These are phyloP conservation scores for Hydractinia symbiolongicarpus DNA, from an alignment of 30 jellyfish, hydroid and myxozoan species.

Conservation along the genomic window DNA sequence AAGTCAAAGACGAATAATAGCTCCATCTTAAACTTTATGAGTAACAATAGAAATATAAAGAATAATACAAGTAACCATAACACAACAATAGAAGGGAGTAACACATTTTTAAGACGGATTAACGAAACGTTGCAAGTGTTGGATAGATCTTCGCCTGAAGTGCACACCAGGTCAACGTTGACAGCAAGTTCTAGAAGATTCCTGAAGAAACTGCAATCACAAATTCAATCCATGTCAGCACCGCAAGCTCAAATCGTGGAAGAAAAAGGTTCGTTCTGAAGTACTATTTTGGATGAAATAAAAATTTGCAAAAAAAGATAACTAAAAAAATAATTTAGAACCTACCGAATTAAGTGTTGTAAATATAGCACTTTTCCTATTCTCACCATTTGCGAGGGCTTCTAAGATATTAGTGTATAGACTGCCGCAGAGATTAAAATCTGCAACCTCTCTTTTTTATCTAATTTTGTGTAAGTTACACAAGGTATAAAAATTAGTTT, in stretches of 20 bases:
- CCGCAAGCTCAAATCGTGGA: conserved; percentile 22
- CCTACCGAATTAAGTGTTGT: not conserved
- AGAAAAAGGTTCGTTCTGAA: conserved; percentile 9
- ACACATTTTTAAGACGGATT: conserved; percentile 48
- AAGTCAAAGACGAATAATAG: not conserved
- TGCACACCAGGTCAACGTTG: conserved; percentile 17
- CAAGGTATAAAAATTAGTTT: not conserved
- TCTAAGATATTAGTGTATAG: not conserved
- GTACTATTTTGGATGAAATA: not conserved
- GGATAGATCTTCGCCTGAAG: conserved; percentile 46
- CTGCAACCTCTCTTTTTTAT: not conserved
- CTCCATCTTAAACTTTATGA: not conserved
- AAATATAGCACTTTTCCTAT: not conserved
- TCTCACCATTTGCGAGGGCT: not conserved
- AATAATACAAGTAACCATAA: not conserved
- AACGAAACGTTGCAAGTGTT: conserved; percentile 66
- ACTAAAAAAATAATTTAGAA: not conserved
- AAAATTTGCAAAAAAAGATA: not conserved
- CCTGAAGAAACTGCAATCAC: not conserved
- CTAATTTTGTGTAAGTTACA: not conserved
- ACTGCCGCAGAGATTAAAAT: not conserved
- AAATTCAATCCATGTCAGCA: conserved; percentile 28
- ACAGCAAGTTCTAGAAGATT: conserved; percentile 18
- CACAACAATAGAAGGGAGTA: conserved; percentile 9
- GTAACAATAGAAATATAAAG: not conserved